Evolutionary conservation across 1,140 invertebrate genomes (phyloP).

Genomic region (Habropoda laboriosa): DNA sequence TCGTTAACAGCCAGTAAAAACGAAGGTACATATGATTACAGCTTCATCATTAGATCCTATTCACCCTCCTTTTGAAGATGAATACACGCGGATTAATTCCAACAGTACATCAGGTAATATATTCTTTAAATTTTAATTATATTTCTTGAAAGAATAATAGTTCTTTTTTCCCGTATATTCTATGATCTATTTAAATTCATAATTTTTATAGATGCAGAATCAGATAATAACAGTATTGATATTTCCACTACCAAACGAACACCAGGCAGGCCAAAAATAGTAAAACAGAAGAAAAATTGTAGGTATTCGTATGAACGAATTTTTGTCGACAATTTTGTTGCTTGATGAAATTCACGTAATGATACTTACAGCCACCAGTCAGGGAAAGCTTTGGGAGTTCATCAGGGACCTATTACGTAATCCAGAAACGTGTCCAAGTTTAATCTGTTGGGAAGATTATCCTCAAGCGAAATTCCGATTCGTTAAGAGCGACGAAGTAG

Average conservation of each 20-base stretch:
- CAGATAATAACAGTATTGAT: constrained; percentile 78
- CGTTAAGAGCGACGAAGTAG: constrained; percentile 94
- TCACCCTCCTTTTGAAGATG: constrained; percentile 76
- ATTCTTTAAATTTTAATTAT: background rate
- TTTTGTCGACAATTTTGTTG: background rate
- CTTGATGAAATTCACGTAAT: background rate
- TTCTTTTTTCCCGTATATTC: background rate
- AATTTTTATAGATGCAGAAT: constrained; percentile 75
- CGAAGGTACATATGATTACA: constrained; percentile 32
- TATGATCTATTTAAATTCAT: background rate
- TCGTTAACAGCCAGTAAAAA: background rate
- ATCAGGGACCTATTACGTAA: constrained; percentile 90
- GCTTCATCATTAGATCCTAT: constrained; percentile 70
- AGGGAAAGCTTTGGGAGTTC: constrained; percentile 90
- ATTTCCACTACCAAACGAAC: constrained; percentile 75
- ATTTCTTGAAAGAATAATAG: background rate
- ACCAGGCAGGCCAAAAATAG: constrained; percentile 78
- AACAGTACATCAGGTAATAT: constrained; percentile 70
- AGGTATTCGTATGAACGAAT: constrained; percentile 47
- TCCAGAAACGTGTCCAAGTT: constrained; percentile 88
- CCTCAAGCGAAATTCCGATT: constrained; percentile 93
- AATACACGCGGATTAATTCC: constrained; percentile 77
- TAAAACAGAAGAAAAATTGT: constrained; percentile 77
- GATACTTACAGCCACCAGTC: constrained; percentile 82
- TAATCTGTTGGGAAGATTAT: constrained; percentile 94